Evolutionary conservation across 2,797 vertebrate species (phyloP).

Genomic region (Melanotaenia parkinsoni): DNA sequence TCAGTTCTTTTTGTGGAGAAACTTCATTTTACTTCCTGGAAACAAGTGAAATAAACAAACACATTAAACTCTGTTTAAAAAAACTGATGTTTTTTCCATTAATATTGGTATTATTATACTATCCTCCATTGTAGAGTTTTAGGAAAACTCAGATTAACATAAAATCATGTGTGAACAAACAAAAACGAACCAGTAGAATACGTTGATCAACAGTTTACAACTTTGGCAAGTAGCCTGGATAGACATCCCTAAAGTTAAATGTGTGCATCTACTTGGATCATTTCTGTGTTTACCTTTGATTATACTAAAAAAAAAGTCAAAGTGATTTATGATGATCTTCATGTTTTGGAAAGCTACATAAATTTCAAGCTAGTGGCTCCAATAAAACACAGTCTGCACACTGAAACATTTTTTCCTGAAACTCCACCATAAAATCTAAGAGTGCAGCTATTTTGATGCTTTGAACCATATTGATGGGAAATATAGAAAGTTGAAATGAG

Average conservation of each 20-base stretch:
- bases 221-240: not conserved
- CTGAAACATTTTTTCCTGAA: not conserved
- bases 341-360: not conserved
- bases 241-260: not conserved
- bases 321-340: not conserved
- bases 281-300: not conserved
- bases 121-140: not conserved
- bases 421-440: not conserved
- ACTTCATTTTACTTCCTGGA: conserved; percentile 98
- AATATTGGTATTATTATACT: not conserved
- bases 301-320: not conserved
- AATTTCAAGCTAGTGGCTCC: not conserved
- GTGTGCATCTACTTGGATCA: not conserved
- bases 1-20: conserved; percentile 99
- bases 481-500: not conserved
- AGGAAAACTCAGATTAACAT: not conserved
- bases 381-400: not conserved
- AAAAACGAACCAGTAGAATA: not conserved
- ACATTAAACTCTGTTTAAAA: not conserved
- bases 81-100: not conserved
- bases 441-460: not conserved
- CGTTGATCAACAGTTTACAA: not conserved
- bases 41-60: conserved; percentile 51
- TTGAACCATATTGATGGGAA: not conserved
- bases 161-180: not conserved